Base-by-base conservation (phyloP, 1,140 invertebrate genomes). In the Ceratina japonica region DNA sequence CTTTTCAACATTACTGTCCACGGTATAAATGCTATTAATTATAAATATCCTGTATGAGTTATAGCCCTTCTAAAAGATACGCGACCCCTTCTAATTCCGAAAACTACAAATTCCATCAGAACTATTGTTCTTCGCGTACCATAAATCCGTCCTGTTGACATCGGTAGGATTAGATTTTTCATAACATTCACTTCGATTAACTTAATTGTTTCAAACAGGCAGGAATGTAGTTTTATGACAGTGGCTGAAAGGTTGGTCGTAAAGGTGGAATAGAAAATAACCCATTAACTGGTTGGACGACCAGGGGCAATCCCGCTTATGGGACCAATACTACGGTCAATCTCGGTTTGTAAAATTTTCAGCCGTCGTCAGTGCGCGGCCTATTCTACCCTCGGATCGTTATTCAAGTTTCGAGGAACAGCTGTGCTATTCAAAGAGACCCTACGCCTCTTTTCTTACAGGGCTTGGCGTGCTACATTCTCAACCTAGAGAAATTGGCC, bases 341-440 rank as follows among this genome's bases (percentile, higher is more conserved):
- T 83, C 69, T 75, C 22, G 68, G 37, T 51, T 71, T 79, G 61
- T 80, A 83, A 70, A 84, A 77, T 69, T 77, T 80, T 69, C 63
- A 83, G 81, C 62, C 65, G 66, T 70, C 54, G 59, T 16, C 54
- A 8, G 37, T 44, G 70, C 68, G 20, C 68, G 52, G 59, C 62
- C 63, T 52, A 77, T 84, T 76, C 65, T 81, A 83, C 76, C 59
- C 80, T 59, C 58, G 59, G 71, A 72, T 80, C 82, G 83, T 85
- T 85, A 84, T 81, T 85, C 82, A 74, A 84, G 79, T 84, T 84
- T 84, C 82, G 74, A 85, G 56, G 79, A 80, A 84, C 83, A 85
- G 83, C 83, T 85, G 83, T 81, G 77, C 82, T 63, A 71, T 70
- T 85, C 79, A 54, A 81, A 78, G 54, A 44, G 64, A 70, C 72